Base-by-base conservation (phyloP, 2,113 vertebrate species). In the Uropsilus gracilis region DNA sequence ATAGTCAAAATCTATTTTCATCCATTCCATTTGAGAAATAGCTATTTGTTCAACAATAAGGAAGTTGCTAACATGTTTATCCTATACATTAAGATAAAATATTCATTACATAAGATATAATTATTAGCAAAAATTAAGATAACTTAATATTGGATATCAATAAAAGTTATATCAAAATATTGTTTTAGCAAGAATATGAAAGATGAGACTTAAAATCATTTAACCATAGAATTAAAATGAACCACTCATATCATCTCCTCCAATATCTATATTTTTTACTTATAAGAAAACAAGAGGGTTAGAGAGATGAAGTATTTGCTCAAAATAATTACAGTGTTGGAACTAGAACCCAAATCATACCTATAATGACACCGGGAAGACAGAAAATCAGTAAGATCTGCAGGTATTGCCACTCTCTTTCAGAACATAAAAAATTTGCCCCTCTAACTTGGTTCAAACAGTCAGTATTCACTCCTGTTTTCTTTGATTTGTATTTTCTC, bases 11-110 rank as follows among this genome's bases (percentile, higher is more conserved):
- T 64, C 69, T 50, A 16, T 20, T 73, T 78, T 34, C 3, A 89
- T 96, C 53, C 37, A 53, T 69, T 95, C 89, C n/a, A n/a, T n/a
- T n/a, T n/a, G n/a, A n/a, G n/a, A 28, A 48, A 12, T 86, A 86
- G 9, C 55, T 89, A 72, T 71, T 76, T 71, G 44, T 8, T 46
- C 32, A 57, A 17, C 5, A 86, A 73, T 4, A 76, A 71, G 8
- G 32, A 7, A 83, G 24, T 57, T 64, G 4, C 3, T 61, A 9
- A 46, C 63, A 68, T 72, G 76, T 59, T 37, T 30, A 68, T 9
- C 8, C 37, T 85, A 85, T 55, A 77, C 50, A 91, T 71, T 55
- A 81, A 26, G 6, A 69, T 2, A 34, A 88, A 82, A 63, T 61
- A 16, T 48, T 73, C 57, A 68, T 12, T 84, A 3, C 24, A 69